phyloP scores from a whole-genome alignment of 2,888 invertebrate genomes.

The Nomada ruficornis region DNA sequence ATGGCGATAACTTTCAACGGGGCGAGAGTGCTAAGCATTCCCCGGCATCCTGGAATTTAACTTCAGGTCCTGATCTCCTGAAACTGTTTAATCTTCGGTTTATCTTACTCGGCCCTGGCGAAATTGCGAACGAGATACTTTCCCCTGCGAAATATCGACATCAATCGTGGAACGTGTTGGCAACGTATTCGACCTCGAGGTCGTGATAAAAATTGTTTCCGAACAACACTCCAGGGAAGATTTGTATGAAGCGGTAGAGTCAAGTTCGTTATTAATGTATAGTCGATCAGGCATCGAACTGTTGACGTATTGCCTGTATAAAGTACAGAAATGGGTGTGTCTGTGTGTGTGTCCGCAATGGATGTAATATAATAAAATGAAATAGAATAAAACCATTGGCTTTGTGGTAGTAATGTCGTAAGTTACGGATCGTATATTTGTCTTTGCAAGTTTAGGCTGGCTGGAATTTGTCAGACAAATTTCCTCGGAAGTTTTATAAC shows the following conservation, averaged over 20 bases:
- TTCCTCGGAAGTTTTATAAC: background rate
- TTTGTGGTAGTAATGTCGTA: background rate
- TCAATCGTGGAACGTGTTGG: slow-evolving; percentile 5
- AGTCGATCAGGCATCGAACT: background rate
- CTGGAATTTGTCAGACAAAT: background rate
- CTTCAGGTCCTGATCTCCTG: slow-evolving; percentile 38
- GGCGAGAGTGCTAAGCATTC: slow-evolving; percentile 20
- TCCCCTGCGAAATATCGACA: slow-evolving; percentile 10
- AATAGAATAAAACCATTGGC: background rate
- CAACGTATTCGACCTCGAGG: background rate
- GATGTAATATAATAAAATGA: background rate
- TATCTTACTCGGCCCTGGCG: slow-evolving; percentile 7
- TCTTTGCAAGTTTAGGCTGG: background rate
- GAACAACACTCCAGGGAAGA: background rate
- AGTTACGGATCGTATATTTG: background rate
- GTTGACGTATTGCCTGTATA: background rate
- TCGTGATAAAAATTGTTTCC: background rate
- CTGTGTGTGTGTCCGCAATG: too few species aligned
- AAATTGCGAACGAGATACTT: background rate
- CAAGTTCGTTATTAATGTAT: background rate
- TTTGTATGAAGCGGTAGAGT: background rate
- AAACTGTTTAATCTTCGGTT: slow-evolving; percentile 51
- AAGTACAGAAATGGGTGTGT: background rate
- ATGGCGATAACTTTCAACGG: slow-evolving; percentile 35
- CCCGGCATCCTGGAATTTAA: slow-evolving; percentile 35